Conservation (phyloP, 2,113 vertebrate genomes). For the Carollia perspicillata region DNA sequence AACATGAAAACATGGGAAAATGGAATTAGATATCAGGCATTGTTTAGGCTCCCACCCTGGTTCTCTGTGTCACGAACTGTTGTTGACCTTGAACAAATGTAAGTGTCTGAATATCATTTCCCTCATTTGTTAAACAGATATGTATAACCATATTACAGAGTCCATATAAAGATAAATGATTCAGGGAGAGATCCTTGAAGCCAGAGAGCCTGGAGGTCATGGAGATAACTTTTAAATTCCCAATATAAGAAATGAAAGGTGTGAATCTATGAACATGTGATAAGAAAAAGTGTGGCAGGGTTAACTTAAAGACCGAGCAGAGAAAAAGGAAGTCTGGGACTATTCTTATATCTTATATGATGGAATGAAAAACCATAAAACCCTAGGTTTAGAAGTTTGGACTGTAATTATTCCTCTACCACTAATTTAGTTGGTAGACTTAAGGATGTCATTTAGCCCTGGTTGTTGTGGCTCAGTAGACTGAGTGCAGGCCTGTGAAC, state of each 20-base stretch:
- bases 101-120: neutral
- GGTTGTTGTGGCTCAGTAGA: no score
- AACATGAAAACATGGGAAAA: neutral
- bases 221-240: neutral
- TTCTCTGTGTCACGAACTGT: neutral
- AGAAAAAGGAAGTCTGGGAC: neutral
- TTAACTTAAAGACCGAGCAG: neutral
- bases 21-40: neutral
- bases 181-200: neutral
- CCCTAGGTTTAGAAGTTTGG: neutral
- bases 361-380: neutral
- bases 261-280: neutral
- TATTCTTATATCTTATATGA: neutral
- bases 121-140: neutral
- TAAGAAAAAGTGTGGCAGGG: neutral
- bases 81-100: neutral
- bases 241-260: neutral
- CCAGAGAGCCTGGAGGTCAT: neutral
- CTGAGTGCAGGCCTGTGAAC: no score
- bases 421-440: neutral
- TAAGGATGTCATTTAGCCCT: neutral
- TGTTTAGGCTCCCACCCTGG: neutral
- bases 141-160: neutral
- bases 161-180: slow-evolving; percentile 3
- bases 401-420: neutral